phyloP scores from a whole-genome alignment of 2,797 vertebrate species.

The Pseudochirops corinnae region DNA sequence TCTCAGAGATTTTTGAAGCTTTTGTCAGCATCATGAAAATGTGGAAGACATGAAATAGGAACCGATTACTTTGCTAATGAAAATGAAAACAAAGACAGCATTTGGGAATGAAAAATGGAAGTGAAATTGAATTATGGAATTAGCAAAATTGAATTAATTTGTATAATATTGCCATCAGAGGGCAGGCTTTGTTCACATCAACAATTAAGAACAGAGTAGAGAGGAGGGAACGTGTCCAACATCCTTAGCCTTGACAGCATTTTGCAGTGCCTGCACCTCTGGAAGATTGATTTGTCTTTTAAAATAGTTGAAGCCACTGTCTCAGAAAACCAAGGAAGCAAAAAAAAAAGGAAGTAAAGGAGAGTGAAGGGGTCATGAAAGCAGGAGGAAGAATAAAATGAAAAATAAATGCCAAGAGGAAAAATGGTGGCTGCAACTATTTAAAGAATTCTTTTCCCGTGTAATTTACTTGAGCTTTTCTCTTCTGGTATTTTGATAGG shows the following conservation, averaged over 20 bases:
- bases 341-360: background rate
- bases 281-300: constrained; percentile 22
- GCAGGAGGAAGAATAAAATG: background rate
- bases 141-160: constrained; percentile 37
- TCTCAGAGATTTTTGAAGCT: background rate
- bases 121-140: background rate
- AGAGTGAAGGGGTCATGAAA: background rate
- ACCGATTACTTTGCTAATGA: constrained; percentile 5
- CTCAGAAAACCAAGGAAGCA: constrained; percentile 23
- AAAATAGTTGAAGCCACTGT: background rate
- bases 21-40: background rate
- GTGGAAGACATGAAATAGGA: background rate
- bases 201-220: background rate
- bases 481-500: constrained; percentile 43
- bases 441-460: background rate
- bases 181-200: constrained; percentile 8
- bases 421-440: background rate
- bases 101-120: constrained; percentile 38
- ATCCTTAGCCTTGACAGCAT: background rate
- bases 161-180: constrained; percentile 8
- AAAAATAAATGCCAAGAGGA: background rate
- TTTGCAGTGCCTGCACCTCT: background rate
- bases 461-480: background rate
- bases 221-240: constrained; percentile 3
- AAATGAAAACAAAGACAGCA: constrained; percentile 20